These are phyloP conservation scores for Aphodius granarius DNA, from an alignment of 2,888 invertebrate species.

Conservation along the genomic window DNA sequence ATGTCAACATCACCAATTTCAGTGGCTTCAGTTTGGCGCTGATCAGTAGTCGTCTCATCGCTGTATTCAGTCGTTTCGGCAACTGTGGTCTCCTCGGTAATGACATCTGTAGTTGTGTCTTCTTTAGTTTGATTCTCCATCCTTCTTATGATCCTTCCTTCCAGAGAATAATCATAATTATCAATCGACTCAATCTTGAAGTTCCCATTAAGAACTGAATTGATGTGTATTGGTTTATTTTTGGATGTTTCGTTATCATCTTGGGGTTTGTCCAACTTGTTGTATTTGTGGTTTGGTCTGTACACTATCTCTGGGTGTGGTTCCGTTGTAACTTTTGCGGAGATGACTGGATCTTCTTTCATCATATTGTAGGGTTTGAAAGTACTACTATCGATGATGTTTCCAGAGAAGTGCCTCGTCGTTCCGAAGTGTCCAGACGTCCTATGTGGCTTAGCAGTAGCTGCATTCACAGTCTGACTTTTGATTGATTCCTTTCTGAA, in stretches of 20 bases:
- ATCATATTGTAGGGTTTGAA: slow-evolving; percentile 34
- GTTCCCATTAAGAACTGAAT: neutral
- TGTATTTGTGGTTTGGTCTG: slow-evolving; percentile 30
- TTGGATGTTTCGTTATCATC: slow-evolving; percentile 15
- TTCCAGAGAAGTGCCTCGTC: slow-evolving; percentile 42
- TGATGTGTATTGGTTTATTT: neutral
- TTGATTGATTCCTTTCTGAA: slow-evolving; percentile 53
- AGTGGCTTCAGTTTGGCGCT: slow-evolving; percentile 25
- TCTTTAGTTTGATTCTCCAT: slow-evolving; percentile 33
- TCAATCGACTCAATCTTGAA: neutral
- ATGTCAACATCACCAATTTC: slow-evolving; percentile 29
- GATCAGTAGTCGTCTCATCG: neutral
- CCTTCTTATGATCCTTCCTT: slow-evolving; percentile 39
- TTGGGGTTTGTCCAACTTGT: slow-evolving; percentile 32
- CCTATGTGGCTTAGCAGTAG: slow-evolving; percentile 37
- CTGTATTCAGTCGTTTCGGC: neutral
- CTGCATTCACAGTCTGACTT: slow-evolving; percentile 44
- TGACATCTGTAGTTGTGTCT: slow-evolving; percentile 26
- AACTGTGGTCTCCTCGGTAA: slow-evolving; percentile 30
- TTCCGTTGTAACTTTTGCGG: slow-evolving; percentile 14
- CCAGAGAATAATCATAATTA: slow-evolving; percentile 15
- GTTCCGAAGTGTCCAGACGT: slow-evolving; percentile 43
- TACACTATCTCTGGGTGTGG: slow-evolving; percentile 18
- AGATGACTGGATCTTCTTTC: neutral
- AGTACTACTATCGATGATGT: slow-evolving; percentile 38